Conservation (phyloP, 2,888 invertebrate genomes). For the Netelia inedita region DNA sequence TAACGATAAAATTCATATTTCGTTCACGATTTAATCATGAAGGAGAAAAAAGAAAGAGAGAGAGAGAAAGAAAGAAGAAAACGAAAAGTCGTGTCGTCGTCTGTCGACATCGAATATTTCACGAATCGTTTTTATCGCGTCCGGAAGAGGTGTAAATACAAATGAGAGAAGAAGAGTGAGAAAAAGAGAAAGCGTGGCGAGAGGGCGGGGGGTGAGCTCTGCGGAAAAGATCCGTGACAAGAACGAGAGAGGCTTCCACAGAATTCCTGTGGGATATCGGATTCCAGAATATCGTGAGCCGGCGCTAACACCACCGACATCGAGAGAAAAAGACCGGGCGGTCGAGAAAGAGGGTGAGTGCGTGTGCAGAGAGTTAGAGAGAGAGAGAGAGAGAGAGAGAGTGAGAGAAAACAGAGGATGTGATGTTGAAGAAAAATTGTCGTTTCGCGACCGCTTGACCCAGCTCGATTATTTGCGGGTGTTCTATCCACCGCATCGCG, state of each 20-base stretch:
- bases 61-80: too few relatives aligned
- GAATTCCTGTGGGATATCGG: conserved; percentile 62
- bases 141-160: conserved; percentile 24
- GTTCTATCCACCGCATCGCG: not conserved
- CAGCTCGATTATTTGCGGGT: conserved; percentile 53
- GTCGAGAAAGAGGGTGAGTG: not conserved
- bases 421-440: conserved; percentile 52
- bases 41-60: not conserved
- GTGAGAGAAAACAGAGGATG: not conserved
- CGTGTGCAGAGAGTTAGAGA: not conserved
- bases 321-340: not conserved
- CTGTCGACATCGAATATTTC: not conserved
- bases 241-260: conserved; percentile 9
- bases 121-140: conserved; percentile 3
- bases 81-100: not conserved
- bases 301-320: not conserved
- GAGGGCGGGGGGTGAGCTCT: not conserved
- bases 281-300: conserved; percentile 15
- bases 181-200: not conserved
- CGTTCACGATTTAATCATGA: not conserved
- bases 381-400: not conserved
- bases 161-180: conserved; percentile 13
- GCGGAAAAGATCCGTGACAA: conserved; percentile 21
- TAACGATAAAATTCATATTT: not conserved
- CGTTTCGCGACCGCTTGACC: conserved; percentile 52